A percentile compares a stretch with the other conserved stretches of the same genome.
Conservation (phyloP, 2,888 invertebrate species). For the Tromatobia lineatoria region DNA sequence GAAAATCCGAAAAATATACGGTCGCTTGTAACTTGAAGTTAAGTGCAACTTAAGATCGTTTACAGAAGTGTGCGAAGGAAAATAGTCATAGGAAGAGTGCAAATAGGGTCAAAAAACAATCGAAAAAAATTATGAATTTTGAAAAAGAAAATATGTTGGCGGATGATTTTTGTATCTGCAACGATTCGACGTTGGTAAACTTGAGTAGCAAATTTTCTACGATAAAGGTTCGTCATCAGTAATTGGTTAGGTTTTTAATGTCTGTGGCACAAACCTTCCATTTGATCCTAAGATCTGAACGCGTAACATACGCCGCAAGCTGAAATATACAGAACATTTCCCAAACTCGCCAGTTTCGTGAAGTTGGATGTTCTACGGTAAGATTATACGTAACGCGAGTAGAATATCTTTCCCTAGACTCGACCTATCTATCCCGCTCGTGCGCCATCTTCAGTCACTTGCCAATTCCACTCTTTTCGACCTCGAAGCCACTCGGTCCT, state of each 20-base stretch:
- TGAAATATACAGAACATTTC: not conserved
- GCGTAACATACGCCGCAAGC: not conserved
- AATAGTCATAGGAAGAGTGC: no score
- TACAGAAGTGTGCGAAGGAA: no score
- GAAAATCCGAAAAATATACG: no score
- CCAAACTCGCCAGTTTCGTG: not conserved
- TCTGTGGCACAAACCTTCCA: not conserved
- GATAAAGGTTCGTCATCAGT: conserved; percentile 27
- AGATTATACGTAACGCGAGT: conserved; percentile 12
- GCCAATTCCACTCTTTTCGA: conserved; percentile 3
- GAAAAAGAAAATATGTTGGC: no score
- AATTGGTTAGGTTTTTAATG: conserved; percentile 42
- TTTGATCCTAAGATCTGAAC: not conserved
- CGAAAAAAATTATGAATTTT: no score
- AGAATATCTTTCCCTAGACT: not conserved
- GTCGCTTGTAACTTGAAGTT: no score
- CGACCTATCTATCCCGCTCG: not conserved
- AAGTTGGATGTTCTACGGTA: conserved; percentile 7
- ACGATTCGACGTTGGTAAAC: no score
- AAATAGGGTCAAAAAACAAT: no score
- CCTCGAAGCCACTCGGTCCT: conserved; percentile 3
- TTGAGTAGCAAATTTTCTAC: not conserved
- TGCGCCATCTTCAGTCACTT: not conserved
- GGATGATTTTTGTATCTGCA: no score
- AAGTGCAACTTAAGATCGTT: no score